Conservation (phyloP, 2,797 vertebrate species). For the Natrix natrix region DNA sequence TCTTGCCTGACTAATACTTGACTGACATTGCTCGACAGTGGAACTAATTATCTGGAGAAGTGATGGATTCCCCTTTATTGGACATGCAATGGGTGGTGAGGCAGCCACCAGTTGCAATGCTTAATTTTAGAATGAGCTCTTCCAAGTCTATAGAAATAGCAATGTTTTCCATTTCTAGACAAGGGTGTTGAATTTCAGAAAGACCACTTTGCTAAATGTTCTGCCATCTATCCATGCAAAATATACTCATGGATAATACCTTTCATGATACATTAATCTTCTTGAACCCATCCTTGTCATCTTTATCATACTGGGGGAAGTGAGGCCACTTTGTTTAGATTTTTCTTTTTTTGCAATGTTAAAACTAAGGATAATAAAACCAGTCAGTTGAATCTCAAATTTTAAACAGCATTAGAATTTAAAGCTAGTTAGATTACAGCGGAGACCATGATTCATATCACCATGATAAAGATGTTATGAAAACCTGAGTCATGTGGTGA, state of each 20-base stretch:
- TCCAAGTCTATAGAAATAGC: constrained; percentile 5
- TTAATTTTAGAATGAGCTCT: neutral
- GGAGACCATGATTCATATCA: neutral
- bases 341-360: neutral
- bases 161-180: constrained; percentile 57
- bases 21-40: constrained; percentile 29
- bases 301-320: neutral
- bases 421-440: neutral
- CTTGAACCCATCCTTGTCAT: constrained; percentile 16
- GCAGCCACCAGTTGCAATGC: neutral
- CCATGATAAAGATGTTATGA: neutral
- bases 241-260: constrained; percentile 48
- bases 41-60: neutral
- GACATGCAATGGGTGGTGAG: neutral
- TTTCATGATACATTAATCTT: constrained; percentile 58
- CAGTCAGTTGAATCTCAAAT: neutral
- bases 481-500: neutral
- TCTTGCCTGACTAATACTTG: constrained; percentile 39
- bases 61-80: neutral
- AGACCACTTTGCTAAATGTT: constrained; percentile 54
- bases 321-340: neutral
- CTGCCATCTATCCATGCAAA: constrained; percentile 46
- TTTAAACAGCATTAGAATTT: neutral
- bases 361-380: neutral
- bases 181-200: constrained; percentile 58